Evolutionary conservation across 1,140 invertebrate genomes (phyloP), one percentile per base, ranked within the genome.

Genomic region (Anagrus nilaparvatae): DNA sequence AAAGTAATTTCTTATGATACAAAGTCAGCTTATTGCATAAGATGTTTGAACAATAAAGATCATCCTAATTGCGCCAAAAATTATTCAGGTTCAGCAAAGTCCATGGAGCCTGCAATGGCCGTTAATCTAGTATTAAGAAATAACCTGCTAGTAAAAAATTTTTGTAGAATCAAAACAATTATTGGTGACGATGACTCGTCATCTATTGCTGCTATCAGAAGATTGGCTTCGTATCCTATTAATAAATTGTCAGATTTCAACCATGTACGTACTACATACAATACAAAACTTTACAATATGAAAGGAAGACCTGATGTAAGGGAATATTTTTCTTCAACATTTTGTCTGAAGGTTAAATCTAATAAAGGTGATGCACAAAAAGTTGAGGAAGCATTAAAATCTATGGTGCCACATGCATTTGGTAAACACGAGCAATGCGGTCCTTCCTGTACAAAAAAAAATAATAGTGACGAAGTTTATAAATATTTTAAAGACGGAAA

Each of bases 401-500:
- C 24, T 16, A 25, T 37, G 17, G 18, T 37, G 3, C 27, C 27
- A 14, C 39, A 40, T 32, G 29, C 29, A 16, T 40, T 31, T 33
- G 39, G 39, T 8, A 12, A 40, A 3, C 41, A 43, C 24, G 4
- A 8, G 2, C 30, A 37, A 19, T 40, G 38, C 21, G 28, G 18
- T 4, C 3, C 17, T 18, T 14, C 3, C 31, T 30, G 38, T 8
- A 10, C 12, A 17, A 39, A 34, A 24, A 35, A 40, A 18, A n/a
- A 21, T n/a, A 24, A 30, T 10, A 33, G 36, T 36, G 25, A 16
- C 14, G 17, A 29, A n/a, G 35, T 39, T 42, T 46, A 25, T 20
- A 43, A 29, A 31, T 39, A 34, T 39, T 38, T 29, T 14, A 37
- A 35, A 19, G 25, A 31, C 32, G 30, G 37, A 17, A 28, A 36